phyloP scores from a whole-genome alignment of 2,797 vertebrate genomes.

The Taenioides sp. region DNA sequence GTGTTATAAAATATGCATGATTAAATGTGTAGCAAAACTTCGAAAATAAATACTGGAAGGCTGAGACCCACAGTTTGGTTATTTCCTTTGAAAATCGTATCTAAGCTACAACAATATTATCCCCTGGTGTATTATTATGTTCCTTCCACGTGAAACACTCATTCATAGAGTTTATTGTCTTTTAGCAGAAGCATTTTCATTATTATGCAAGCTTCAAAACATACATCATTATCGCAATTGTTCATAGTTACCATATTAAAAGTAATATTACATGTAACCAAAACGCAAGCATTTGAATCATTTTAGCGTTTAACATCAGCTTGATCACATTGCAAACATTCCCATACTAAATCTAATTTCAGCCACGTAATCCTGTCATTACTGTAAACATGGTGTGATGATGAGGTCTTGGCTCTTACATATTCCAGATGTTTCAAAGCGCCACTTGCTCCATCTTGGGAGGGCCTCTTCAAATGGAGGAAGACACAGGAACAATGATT shows the following conservation, averaged over 20 bases:
- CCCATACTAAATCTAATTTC: slow-evolving; percentile 21
- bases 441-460: slow-evolving; percentile 63
- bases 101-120: not conserved
- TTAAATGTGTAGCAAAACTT: not conserved
- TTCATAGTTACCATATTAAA: not conserved
- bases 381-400: slow-evolving; percentile 36
- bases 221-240: not conserved
- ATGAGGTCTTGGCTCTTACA: slow-evolving; percentile 65
- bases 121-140: not conserved
- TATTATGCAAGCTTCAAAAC: not conserved
- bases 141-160: not conserved
- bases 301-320: not conserved
- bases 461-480: slow-evolving; percentile 67
- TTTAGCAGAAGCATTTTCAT: not conserved
- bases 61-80: not conserved
- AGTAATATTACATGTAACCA: not conserved
- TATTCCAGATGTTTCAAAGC: slow-evolving; percentile 79
- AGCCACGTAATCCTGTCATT: slow-evolving; percentile 4
- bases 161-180: not conserved
- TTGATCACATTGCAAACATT: slow-evolving; percentile 4
- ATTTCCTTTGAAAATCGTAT: not conserved
- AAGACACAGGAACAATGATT: slow-evolving; percentile 72
- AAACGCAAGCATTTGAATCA: not conserved
- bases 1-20: not conserved
- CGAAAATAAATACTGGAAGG: not conserved